phyloP scores from a whole-genome alignment of 1,140 invertebrate species.

The Eriocheir sinensis region DNA sequence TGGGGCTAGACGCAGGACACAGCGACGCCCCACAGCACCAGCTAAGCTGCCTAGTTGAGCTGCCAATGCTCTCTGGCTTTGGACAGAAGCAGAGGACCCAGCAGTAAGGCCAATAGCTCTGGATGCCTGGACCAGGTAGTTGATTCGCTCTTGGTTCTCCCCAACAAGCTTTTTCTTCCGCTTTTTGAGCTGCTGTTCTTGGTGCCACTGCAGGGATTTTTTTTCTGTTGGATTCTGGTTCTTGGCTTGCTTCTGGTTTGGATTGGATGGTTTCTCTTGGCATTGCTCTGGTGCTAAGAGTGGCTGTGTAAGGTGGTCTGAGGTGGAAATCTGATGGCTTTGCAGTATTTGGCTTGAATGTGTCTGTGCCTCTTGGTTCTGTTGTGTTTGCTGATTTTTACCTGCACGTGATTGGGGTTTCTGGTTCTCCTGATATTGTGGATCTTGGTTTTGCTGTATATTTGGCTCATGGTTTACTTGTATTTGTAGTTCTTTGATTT shows the following conservation, averaged over 20 bases:
- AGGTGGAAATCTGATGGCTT: neutral
- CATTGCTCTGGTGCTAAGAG: neutral
- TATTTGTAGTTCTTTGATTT: no score
- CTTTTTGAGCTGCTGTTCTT: conserved; percentile 58
- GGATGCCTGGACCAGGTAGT: conserved; percentile 74
- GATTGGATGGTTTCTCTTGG: neutral
- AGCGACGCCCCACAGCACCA: conserved; percentile 61
- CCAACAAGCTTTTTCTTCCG: conserved; percentile 70
- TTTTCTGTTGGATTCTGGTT: neutral
- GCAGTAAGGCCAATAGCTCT: neutral
- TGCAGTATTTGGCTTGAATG: neutral
- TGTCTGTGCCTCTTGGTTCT: neutral
- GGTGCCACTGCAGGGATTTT: neutral
- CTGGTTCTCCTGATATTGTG: neutral
- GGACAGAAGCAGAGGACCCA: neutral
- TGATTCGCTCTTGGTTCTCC: conserved; percentile 76
- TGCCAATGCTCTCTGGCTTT: conserved; percentile 18
- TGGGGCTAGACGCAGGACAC: conserved; percentile 60
- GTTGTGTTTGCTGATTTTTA: neutral
- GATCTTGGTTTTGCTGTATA: neutral
- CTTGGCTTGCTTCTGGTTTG: neutral
- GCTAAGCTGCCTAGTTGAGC: conserved; percentile 64
- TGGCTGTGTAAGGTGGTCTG: neutral
- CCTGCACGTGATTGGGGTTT: no score
- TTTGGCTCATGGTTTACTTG: neutral